phyloP scores from a whole-genome alignment of 1,140 invertebrate species.

The Drosophila simulans region DNA sequence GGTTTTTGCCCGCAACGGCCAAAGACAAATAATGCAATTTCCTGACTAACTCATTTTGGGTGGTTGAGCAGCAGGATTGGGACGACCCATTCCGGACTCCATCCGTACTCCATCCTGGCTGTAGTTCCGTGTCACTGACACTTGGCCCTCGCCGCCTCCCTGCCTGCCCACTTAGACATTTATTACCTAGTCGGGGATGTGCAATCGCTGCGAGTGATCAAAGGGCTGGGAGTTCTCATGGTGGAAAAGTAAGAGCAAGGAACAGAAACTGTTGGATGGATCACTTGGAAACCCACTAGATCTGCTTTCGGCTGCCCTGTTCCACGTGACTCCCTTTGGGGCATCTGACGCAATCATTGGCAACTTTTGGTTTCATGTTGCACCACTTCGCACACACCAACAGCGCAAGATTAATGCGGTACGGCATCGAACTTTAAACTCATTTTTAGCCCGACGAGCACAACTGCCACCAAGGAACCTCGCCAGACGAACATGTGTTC shows the following conservation, averaged over 20 bases:
- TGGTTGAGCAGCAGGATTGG: constrained; percentile 6
- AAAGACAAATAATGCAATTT: constrained; percentile 84
- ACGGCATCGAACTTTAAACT: constrained; percentile 70
- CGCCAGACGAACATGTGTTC: constrained; percentile 41
- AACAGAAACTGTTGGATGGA: constrained; percentile 10
- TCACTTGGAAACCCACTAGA: constrained; percentile 21
- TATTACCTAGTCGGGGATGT: constrained; percentile 73
- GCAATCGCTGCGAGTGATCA: constrained; percentile 32
- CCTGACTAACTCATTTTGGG: constrained; percentile 81
- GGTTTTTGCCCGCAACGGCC: constrained; percentile 68
- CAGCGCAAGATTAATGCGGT: constrained; percentile 59
- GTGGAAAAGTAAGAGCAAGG: background rate
- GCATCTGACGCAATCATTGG: constrained; percentile 47
- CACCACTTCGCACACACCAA: constrained; percentile 11
- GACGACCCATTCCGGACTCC: background rate
- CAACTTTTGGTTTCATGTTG: constrained; percentile 49
- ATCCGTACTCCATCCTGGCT: background rate
- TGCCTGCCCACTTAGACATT: constrained; percentile 61
- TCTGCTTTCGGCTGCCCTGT: background rate
- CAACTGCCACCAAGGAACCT: constrained; percentile 33
- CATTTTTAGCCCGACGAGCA: constrained; percentile 52
- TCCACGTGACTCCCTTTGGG: constrained; percentile 23
- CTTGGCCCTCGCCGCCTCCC: constrained; percentile 43
- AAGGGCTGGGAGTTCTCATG: background rate
- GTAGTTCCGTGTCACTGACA: constrained; percentile 67